phyloP scores from a whole-genome alignment of 2,797 vertebrate species.

The Pachyuromys duprasi region DNA sequence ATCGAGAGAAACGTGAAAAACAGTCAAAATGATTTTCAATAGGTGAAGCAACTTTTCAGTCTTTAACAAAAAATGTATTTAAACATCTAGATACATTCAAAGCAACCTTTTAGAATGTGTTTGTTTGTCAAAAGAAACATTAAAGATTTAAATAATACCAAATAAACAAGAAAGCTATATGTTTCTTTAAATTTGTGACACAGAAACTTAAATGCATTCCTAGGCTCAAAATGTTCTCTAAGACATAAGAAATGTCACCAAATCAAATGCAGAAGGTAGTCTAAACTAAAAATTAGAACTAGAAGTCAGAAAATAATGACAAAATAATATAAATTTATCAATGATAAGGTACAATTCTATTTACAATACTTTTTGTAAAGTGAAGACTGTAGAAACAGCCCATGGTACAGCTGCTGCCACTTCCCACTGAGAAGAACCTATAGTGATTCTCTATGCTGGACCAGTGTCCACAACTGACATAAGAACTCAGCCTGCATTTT shows the following conservation, averaged over 20 bases:
- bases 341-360: not conserved
- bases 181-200: not conserved
- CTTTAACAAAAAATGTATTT: not conserved
- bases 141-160: not conserved
- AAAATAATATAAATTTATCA: conserved; percentile 1
- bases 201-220: not conserved
- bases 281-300: not conserved
- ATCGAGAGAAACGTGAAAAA: conserved; percentile 74
- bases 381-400: not conserved
- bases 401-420: not conserved
- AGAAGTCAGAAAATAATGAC: not conserved
- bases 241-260: not conserved
- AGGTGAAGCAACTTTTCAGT: not conserved
- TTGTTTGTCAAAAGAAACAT: not conserved
- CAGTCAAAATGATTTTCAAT: conserved; percentile 22
- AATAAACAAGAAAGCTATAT: conserved; percentile 19
- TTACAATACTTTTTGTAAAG: not conserved
- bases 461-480: not conserved
- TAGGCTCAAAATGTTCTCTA: not conserved
- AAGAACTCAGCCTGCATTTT: not conserved
- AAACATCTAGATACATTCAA: not conserved
- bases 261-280: not conserved
- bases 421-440: not conserved
- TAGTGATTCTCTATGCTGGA: not conserved
- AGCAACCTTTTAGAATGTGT: not conserved